Percentiles rank a stretch among this genome's conserved stretches.
Conservation (phyloP, 2,113 vertebrate genomes). For the Glaucidium brasilianum region DNA sequence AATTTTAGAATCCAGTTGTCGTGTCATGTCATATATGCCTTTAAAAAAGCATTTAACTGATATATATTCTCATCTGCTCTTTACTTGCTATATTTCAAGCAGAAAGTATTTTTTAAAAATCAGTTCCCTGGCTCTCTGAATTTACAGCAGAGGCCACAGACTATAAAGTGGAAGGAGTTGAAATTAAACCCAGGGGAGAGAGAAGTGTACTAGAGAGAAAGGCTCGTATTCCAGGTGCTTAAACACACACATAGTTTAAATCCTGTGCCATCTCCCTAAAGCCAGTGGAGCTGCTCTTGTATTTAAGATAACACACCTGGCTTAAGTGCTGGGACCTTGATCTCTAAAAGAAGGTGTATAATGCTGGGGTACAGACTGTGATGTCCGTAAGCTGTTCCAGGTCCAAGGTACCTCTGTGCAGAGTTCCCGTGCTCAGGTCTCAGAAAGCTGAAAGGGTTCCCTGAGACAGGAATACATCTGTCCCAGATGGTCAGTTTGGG, state of each 20-base stretch:
- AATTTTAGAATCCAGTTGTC: conserved; percentile 35
- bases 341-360: not conserved
- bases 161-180: conserved; percentile 16
- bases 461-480: not conserved
- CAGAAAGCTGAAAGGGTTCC: not conserved
- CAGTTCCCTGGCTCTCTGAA: not conserved
- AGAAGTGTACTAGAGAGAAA: conserved; percentile 28
- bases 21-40: not conserved
- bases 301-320: not conserved
- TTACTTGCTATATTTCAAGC: conserved; percentile 46
- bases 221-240: not conserved
- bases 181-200: conserved; percentile 53
- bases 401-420: not conserved
- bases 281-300: not conserved
- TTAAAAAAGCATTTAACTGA: conserved; percentile 57
- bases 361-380: not conserved
- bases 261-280: not conserved
- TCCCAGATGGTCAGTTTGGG: not conserved
- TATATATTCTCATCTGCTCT: conserved; percentile 50
- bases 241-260: conserved; percentile 45
- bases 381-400: not conserved
- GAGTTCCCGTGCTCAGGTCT: not conserved
- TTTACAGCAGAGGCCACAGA: conserved; percentile 36
- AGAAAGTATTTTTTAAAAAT: conserved; percentile 54
- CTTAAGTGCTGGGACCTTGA: not conserved